phyloP scores from a whole-genome alignment of 2,888 invertebrate species.

The Drosophila mercatorum region DNA sequence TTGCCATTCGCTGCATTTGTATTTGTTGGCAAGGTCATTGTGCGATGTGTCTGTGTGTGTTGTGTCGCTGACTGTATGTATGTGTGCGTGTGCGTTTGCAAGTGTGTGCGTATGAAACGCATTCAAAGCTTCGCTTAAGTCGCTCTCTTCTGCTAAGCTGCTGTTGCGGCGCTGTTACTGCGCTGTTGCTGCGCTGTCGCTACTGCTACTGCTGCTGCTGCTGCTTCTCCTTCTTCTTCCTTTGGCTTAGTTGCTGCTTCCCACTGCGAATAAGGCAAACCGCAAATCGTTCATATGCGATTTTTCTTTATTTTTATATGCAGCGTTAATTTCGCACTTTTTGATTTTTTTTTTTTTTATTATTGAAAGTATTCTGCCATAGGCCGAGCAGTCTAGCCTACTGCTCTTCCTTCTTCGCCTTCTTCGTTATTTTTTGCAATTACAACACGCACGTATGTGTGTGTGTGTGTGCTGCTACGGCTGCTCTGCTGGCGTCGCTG shows the following conservation, averaged over 20 bases:
- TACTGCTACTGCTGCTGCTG: constrained; percentile 22
- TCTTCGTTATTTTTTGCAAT: background rate
- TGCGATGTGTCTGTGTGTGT: constrained; percentile 39
- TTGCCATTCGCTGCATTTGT: constrained; percentile 61
- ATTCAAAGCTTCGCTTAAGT: constrained; percentile 23
- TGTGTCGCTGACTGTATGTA: constrained; percentile 12
- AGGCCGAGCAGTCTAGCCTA: constrained; percentile 19
- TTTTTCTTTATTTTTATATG: background rate
- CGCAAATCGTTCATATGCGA: constrained; percentile 43
- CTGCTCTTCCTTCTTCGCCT: background rate
- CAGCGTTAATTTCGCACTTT: background rate
- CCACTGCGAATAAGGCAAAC: constrained; percentile 58
- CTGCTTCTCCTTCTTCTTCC: constrained; percentile 18
- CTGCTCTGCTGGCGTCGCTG: constrained; percentile 21
- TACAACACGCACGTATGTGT: constrained; percentile 7
- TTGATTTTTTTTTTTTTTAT: background rate
- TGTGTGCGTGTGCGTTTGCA: constrained; percentile 10
- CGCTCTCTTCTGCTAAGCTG: constrained; percentile 22
- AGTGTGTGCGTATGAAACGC: constrained; percentile 23
- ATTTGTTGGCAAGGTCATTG: constrained; percentile 83
- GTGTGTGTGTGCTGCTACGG: background rate
- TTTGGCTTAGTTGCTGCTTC: constrained; percentile 28
- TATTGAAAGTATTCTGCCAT: background rate
- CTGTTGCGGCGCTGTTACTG: constrained; percentile 21
- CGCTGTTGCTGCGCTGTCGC: constrained; percentile 18